phyloP scores from a whole-genome alignment of 1,140 invertebrate species.

The Lepidotrigona ventralis region DNA sequence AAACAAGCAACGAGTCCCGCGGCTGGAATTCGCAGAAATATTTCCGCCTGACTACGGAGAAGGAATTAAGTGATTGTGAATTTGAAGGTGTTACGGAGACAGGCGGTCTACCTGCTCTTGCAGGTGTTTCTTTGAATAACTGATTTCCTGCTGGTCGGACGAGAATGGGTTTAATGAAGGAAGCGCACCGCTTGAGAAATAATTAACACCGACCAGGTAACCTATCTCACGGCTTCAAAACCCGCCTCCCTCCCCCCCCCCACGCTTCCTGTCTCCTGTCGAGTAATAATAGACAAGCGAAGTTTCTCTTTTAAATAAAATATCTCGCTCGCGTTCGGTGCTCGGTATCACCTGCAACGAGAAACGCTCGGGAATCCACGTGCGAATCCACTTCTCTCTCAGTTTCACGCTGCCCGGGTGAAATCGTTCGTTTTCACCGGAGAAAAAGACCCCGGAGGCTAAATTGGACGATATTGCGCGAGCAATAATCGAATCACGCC shows the following conservation, averaged over 20 bases:
- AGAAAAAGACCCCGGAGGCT: not conserved
- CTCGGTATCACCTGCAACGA: no score
- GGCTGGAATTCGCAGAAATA: conserved; percentile 3
- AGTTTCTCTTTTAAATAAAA: no score
- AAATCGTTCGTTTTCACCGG: not conserved
- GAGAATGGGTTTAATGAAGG: conserved; percentile 38
- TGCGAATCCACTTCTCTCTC: no score
- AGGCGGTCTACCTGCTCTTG: conserved; percentile 4
- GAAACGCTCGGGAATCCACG: no score
- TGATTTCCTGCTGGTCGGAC: conserved; percentile 15
- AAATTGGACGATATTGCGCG: not conserved
- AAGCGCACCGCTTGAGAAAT: not conserved
- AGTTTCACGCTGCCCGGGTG: no score
- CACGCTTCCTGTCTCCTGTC: not conserved
- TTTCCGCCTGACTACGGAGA: conserved; percentile 1
- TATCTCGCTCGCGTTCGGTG: no score
- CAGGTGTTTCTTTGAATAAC: conserved; percentile 37
- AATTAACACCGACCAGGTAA: conserved; percentile 12
- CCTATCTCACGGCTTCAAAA: not conserved
- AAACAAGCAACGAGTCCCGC: not conserved
- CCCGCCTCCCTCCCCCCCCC: rapidly evolving
- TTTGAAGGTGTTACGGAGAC: conserved; percentile 19
- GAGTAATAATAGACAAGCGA: no score
- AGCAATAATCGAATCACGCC: conserved; percentile 21
- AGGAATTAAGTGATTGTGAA: conserved; percentile 43